Percentiles rank a stretch among this genome's conserved stretches.
These are phyloP conservation scores for Cantharis lateralis DNA, from an alignment of 2,888 invertebrate genomes.

Conservation along the genomic window DNA sequence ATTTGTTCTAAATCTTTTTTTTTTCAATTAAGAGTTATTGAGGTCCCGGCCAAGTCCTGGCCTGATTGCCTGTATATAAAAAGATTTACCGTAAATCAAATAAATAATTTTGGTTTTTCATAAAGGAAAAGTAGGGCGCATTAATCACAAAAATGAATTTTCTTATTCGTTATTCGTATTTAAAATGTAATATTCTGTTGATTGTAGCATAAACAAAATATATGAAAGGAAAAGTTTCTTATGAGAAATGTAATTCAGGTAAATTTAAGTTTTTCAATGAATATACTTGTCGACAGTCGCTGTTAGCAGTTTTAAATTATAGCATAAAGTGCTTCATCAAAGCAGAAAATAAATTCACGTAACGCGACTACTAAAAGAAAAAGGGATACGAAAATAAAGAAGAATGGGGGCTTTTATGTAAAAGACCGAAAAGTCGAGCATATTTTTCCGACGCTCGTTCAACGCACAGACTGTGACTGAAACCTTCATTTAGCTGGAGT, in stretches of 20 bases:
- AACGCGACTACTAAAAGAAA: constrained; percentile 22
- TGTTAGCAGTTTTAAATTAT: constrained; percentile 16
- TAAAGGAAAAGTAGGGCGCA: not conserved
- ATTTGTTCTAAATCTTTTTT: too few relatives aligned
- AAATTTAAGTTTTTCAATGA: constrained; percentile 1
- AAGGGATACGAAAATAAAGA: constrained; percentile 21
- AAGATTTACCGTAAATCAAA: not conserved
- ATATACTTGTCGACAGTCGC: constrained; percentile 13
- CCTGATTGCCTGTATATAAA: not conserved
- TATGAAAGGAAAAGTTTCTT: not conserved
- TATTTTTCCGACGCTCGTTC: constrained; percentile 20
- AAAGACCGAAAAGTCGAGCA: constrained; percentile 25
- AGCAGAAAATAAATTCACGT: constrained; percentile 25
- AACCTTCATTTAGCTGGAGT: constrained; percentile 21
- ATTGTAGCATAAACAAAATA: not conserved
- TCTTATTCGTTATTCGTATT: not conserved
- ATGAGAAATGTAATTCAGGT: not conserved
- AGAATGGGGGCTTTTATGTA: constrained; percentile 18
- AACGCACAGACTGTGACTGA: constrained; percentile 22
- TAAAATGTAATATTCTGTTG: not conserved
- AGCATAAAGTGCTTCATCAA: constrained; percentile 26
- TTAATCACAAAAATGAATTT: not conserved
- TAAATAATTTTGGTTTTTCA: not conserved
- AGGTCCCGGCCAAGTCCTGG: too few relatives aligned
- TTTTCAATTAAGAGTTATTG: too few relatives aligned